These are phyloP conservation scores for Hypsibius dujardini DNA, from an alignment of 1,140 invertebrate genomes.

Conservation along the genomic window DNA sequence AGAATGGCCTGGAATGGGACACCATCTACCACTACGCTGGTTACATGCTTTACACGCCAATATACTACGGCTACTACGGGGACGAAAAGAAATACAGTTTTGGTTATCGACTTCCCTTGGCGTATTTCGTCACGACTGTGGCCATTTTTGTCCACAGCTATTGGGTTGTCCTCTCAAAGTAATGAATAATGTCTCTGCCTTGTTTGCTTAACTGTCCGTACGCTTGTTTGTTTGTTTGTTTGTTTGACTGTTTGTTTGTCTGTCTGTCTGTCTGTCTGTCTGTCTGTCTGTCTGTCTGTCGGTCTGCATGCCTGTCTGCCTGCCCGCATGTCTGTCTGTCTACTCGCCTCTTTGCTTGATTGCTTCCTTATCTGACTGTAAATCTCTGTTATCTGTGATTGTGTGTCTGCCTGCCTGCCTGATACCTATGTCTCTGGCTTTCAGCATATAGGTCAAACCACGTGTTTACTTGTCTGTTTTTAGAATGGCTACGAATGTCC, in stretches of 20 bases:
- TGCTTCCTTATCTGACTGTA: background rate
- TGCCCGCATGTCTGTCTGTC: background rate
- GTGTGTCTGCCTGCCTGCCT: too few relatives aligned
- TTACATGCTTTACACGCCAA: background rate
- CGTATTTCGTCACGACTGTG: background rate
- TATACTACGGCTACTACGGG: constrained; percentile 4
- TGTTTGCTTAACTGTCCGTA: too few relatives aligned
- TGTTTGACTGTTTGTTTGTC: background rate
- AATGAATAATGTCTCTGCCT: background rate
- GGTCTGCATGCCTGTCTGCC: background rate
- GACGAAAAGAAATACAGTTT: background rate
- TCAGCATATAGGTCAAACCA: background rate
- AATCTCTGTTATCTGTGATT: too few relatives aligned
- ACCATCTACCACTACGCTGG: constrained; percentile 8
- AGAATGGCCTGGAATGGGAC: background rate
- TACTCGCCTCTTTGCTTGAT: background rate
- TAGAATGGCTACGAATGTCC: constrained; percentile 12
- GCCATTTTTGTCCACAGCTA: background rate
- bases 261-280: background rate
- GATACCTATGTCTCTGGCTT: background rate
- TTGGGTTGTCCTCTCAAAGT: constrained; percentile 10
- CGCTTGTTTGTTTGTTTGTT: background rate
- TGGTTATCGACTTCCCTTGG: constrained; percentile 7
- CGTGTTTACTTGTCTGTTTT: background rate
- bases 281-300: background rate